Base-by-base conservation (phyloP, 2,888 invertebrate species). In the Zonitis immaculata region DNA sequence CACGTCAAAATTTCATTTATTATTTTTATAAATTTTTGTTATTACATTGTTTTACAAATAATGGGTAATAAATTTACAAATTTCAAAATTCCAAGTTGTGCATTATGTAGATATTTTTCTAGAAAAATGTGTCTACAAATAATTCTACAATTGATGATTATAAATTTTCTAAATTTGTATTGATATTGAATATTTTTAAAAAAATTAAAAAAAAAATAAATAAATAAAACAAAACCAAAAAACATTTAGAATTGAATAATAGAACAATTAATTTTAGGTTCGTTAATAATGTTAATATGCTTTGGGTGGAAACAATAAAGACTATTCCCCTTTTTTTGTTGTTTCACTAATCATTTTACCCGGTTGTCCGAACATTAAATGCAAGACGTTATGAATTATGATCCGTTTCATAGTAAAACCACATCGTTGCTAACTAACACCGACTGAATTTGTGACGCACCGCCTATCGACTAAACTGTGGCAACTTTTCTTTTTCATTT, bases 51-150 rank as follows among this genome's bases (percentile, higher is more conserved):
- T 58, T 56, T 61, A 62, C 59, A 63, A 64, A 65, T 63, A 57
- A 59, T 59, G 60, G 62, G 65, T 71, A 73, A 72, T 73, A 75
- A 74, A 75, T 70, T 72, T 75, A 75, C 73, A 75, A 75, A 74
- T 64, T 68, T 73, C 60, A 70, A 74, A 74, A 74, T 75, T 74
- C 73, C 74, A 73, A 74, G 71, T 70, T 73, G 75, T 75, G 75
- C 75, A 73, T 72, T 61, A 59, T 54, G 7, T 45, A 9, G 35
- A 18, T 27, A 48, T 26, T 39, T 14, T 35, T 47, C 20, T 25
- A 4, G 11, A 16, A 42, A 12, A 46, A 46, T 16, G 30, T 25
- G 14, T 42, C 18, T 27, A 42, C 32, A 48, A 48, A 14, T 42
- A 42, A 48, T 42, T 25, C 32, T 26, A 42, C 27, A 28, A 28